A percentile compares a stretch with the other conserved stretches of the same genome.
phyloP scores from a whole-genome alignment of 2,888 invertebrate species.

The Dryocosmus kuriphilus region DNA sequence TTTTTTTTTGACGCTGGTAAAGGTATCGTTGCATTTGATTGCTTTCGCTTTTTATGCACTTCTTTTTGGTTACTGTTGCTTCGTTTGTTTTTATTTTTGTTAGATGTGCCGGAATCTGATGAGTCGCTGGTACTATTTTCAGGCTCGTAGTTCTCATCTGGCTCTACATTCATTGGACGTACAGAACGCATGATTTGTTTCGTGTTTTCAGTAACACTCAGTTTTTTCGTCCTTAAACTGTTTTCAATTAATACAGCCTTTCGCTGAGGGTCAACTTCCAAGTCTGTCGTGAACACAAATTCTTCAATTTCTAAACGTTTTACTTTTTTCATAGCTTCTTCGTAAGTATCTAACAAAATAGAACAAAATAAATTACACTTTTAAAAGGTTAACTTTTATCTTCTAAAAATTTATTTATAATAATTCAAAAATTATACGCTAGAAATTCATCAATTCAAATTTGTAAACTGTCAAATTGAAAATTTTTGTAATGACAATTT shows the following conservation, averaged over 20 bases:
- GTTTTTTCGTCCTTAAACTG: not conserved
- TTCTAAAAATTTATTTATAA: not conserved
- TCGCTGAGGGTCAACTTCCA: not conserved
- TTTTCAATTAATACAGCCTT: not conserved
- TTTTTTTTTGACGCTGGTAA: not conserved
- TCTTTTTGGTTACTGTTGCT: not conserved
- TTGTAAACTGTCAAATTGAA: not conserved
- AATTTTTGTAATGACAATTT: not conserved
- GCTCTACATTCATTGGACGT: not conserved
- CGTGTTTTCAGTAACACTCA: not conserved
- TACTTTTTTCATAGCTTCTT: not conserved
- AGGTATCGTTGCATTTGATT: not conserved
- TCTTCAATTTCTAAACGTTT: not conserved
- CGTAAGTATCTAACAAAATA: not conserved
- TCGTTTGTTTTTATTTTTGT: not conserved
- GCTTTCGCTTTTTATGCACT: not conserved
- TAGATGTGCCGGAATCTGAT: not conserved
- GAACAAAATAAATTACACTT: no score
- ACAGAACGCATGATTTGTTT: not conserved
- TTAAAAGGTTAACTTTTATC: no score
- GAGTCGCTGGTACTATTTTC: not conserved
- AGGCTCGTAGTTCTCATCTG: not conserved
- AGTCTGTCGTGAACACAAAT: slow-evolving; percentile 2
- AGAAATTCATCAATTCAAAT: not conserved
- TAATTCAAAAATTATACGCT: not conserved